A percentile compares a stretch with the other conserved stretches of the same genome.
Conservation (phyloP, 2,888 invertebrate genomes). For the Dioctria rufipes region DNA sequence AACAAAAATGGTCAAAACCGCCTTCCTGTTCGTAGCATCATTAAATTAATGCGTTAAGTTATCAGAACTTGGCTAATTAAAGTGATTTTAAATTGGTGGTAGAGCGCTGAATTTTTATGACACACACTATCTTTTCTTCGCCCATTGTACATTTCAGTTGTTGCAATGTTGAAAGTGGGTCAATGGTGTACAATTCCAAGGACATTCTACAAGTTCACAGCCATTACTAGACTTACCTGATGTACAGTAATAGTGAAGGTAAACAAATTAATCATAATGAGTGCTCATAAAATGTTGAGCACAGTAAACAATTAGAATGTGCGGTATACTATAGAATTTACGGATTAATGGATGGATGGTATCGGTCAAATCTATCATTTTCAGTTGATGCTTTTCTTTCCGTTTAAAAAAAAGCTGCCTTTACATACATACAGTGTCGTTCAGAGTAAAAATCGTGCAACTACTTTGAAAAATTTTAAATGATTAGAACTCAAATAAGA, state of each 20-base stretch:
- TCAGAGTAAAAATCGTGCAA: no score
- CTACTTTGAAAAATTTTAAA: no score
- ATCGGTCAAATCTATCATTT: no score
- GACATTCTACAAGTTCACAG: conserved; percentile 7
- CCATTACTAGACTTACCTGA: neutral
- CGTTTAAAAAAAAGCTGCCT: no score
- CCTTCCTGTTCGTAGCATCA: conserved; percentile 2
- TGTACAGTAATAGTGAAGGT: neutral
- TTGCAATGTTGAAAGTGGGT: conserved; percentile 21
- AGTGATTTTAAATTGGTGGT: conserved; percentile 35
- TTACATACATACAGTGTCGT: no score
- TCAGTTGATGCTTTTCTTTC: no score
- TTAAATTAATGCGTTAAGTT: conserved; percentile 36
- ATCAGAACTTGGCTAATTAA: conserved; percentile 5
- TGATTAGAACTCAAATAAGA: no score
- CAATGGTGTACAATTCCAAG: conserved; percentile 20
- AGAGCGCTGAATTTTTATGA: conserved; percentile 22
- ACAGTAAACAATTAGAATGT: no score
- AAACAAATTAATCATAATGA: no score
- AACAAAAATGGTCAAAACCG: neutral
- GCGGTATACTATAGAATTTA: no score
- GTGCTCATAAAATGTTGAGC: no score
- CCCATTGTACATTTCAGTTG: neutral
- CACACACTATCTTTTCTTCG: conserved; percentile 3
- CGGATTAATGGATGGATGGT: no score